Conservation (phyloP, 2,888 invertebrate species). For the Drosophila bunnanda region DNA sequence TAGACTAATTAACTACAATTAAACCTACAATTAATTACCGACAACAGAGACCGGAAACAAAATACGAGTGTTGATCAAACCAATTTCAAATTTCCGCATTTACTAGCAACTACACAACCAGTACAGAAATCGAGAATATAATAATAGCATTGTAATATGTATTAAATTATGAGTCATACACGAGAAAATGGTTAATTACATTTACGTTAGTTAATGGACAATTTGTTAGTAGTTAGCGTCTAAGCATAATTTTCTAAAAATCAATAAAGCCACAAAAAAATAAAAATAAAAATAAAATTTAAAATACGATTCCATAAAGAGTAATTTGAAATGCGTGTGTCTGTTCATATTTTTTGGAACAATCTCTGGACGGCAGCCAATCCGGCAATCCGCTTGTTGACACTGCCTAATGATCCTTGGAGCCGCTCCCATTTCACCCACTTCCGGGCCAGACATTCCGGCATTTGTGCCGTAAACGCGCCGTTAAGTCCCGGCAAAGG, state of each 20-base stretch:
- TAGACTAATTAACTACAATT: constrained; percentile 74
- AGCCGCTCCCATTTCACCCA: constrained; percentile 9
- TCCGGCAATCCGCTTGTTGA: constrained; percentile 44
- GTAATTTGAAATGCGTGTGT: constrained; percentile 6
- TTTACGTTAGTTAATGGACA: constrained; percentile 79
- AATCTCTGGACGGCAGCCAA: constrained; percentile 32
- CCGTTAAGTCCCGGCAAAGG: constrained; percentile 48
- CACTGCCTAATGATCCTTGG: constrained; percentile 48
- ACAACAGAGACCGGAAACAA: constrained; percentile 20
- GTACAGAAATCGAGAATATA: constrained; percentile 50
- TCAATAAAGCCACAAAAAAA: constrained; percentile 64
- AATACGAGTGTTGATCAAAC: constrained; percentile 38
- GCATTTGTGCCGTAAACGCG: constrained; percentile 38
- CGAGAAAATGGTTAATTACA: constrained; percentile 68
- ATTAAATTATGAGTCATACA: constrained; percentile 58
- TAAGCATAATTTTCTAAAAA: constrained; percentile 79
- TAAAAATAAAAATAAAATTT: constrained; percentile 28
- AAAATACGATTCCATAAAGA: constrained; percentile 18
- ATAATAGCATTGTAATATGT: constrained; percentile 69
- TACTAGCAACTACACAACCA: constrained; percentile 71
- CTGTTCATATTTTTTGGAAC: background rate
- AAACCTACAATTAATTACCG: constrained; percentile 62
- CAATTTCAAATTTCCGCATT: constrained; percentile 80
- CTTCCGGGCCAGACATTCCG: constrained; percentile 42
- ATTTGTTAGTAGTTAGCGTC: constrained; percentile 77